Evolutionary conservation across 2,888 invertebrate genomes (phyloP), one percentile per base, ranked within the genome.

Genomic region (Dioctria linearis): DNA sequence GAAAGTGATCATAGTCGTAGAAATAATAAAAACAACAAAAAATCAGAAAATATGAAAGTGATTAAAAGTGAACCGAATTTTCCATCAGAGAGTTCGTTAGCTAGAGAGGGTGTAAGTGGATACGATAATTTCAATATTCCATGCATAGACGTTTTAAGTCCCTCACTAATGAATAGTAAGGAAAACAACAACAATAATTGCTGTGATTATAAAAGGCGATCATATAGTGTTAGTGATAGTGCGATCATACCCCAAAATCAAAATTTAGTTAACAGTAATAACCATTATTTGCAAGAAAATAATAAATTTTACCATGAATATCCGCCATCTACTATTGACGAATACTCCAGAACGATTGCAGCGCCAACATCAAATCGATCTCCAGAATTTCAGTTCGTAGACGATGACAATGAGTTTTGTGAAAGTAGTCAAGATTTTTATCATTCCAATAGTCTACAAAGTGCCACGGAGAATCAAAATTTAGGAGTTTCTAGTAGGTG

Each of bases 61-160:
- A 87, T 88, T 42, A 86, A 87, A 82, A 86, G 87, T 82, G 88
- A 89, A 83, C 83, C 82, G 43, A 82, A 71, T 46, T 84, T 81
- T 75, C 39, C 81, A 4, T 81, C 80, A 66, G 63, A 25, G 13
- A 25, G 66, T 11, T 63, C 67, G 40, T 67, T 57, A 49, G 57
- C 54, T 37, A 51, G 54, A 25, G 39, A 63, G 49, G 54, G 40
- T 57, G 42, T 59, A 4, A 8, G 69, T 69, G 37, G 84, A 85
- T 59, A 85, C 37, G 84, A 84, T 54, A 88, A 88, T 8, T 89
- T 87, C 76, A 87, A 87, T 81, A 86, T 88, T 80, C 87, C 88
- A 40, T 87, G 86, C 82, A 86, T 85, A 79, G 88, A 88, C 84
- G 85, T 89, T 43, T 84, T 88, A 51, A 82, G 59, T 59, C 25